Conservation (phyloP, 2,888 invertebrate species). For the Digitonthophagus gazella region DNA sequence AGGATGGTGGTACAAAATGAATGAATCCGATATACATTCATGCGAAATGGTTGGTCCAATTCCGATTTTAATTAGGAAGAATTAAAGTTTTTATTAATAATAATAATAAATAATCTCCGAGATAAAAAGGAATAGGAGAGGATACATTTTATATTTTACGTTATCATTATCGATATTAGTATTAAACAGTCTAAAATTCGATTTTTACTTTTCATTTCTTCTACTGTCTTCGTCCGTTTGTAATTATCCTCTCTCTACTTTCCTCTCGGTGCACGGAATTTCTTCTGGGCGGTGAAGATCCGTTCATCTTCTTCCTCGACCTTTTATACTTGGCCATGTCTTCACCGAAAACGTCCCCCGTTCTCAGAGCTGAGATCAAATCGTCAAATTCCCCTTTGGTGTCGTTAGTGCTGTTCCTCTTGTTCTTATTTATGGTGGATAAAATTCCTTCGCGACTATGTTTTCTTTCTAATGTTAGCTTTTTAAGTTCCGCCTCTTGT, state of each 20-base stretch:
- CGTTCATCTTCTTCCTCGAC: conserved; percentile 65
- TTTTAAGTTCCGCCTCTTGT: conserved; percentile 87
- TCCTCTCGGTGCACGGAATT: conserved; percentile 66
- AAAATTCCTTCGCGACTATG: conserved; percentile 75
- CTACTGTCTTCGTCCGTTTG: conserved; percentile 44
- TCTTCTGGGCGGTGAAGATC: conserved; percentile 62
- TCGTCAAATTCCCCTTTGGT: conserved; percentile 93
- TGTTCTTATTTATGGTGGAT: conserved; percentile 72
- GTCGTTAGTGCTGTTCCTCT: conserved; percentile 61
- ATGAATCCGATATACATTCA: background rate
- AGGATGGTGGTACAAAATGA: background rate
- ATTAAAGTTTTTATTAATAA: background rate
- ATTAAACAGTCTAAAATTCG: too few relatives aligned
- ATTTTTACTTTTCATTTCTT: conserved; percentile 9
- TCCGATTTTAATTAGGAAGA: conserved; percentile 1
- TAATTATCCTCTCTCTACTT: conserved; percentile 63
- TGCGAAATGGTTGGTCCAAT: conserved; percentile 11
- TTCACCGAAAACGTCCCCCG: conserved; percentile 94
- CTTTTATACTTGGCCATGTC: conserved; percentile 91
- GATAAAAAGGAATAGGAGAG: conserved; percentile 6
- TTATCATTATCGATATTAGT: too few relatives aligned
- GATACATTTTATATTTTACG: conserved; percentile 12
- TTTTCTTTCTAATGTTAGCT: conserved; percentile 83
- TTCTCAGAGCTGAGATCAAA: conserved; percentile 88
- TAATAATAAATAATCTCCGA: conserved; percentile 8